Evolutionary conservation across 2,797 vertebrate species (phyloP).

Genomic region (Phoeniculus purpureus): DNA sequence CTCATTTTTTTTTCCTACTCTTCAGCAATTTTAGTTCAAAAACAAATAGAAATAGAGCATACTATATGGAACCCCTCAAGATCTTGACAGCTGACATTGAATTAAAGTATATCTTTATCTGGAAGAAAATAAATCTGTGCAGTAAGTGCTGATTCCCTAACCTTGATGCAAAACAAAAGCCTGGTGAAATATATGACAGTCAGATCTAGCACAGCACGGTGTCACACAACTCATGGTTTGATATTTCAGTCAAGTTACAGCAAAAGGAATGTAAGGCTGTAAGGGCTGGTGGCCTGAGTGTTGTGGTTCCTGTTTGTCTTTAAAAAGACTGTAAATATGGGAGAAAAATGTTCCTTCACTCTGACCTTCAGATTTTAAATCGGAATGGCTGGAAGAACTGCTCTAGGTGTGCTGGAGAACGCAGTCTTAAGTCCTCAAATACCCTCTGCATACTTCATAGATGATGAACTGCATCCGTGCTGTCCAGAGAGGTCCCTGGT

Average conservation of each 20-base stretch:
- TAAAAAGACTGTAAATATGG: background rate
- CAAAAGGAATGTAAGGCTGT: background rate
- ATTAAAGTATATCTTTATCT: background rate
- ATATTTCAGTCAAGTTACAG: too few species aligned
- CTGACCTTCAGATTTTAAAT: background rate
- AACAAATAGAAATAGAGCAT: rapidly evolving
- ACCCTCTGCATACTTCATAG: rapidly evolving
- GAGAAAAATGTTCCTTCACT: background rate
- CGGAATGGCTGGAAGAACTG: too few species aligned
- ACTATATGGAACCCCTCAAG: rapidly evolving
- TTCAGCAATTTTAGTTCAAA: background rate
- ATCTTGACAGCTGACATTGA: background rate
- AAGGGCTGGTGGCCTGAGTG: rapidly evolving
- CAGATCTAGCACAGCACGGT: too few species aligned
- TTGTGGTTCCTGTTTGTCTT: rapidly evolving
- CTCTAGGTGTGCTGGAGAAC: background rate
- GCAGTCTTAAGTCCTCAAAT: rapidly evolving
- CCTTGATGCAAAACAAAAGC: background rate
- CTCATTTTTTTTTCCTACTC: background rate
- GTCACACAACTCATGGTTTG: rapidly evolving
- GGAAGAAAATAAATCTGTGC: rapidly evolving
- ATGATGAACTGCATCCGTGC: background rate
- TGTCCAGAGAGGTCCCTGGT: background rate
- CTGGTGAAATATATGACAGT: rapidly evolving
- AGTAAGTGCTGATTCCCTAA: background rate